Conservation (phyloP, 2,888 invertebrate genomes). For the Agrochola litura region DNA sequence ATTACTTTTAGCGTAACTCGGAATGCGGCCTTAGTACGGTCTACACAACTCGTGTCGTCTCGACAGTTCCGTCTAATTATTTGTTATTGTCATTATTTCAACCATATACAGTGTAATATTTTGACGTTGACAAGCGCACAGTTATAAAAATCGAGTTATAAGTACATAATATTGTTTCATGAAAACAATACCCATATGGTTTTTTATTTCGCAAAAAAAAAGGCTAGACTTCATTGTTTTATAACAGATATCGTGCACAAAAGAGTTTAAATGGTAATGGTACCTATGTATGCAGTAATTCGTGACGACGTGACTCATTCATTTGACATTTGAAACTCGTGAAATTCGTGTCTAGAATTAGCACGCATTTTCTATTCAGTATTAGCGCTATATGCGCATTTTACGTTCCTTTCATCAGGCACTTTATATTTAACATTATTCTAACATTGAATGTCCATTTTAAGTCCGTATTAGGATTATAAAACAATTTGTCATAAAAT, state of each 20-base stretch:
- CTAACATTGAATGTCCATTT: constrained; percentile 7
- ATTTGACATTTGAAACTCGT: constrained; percentile 48
- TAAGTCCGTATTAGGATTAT: neutral
- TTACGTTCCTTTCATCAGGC: neutral
- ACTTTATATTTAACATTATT: constrained; percentile 8
- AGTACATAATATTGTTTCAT: constrained; percentile 5
- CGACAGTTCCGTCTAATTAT: too few relatives aligned
- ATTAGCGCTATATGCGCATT: constrained; percentile 16
- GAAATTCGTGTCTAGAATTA: constrained; percentile 40
- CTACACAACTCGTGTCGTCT: too few relatives aligned
- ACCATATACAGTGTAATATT: too few relatives aligned
- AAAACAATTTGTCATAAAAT: neutral
- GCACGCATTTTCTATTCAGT: constrained; percentile 36
- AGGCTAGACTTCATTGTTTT: constrained; percentile 25
- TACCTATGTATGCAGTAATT: constrained; percentile 16
- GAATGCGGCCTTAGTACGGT: too few relatives aligned
- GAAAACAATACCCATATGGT: constrained; percentile 19
- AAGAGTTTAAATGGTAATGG: constrained; percentile 30
- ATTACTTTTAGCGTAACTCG: too few relatives aligned
- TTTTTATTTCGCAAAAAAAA: constrained; percentile 9
- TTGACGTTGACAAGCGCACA: too few relatives aligned
- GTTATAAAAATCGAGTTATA: too few relatives aligned
- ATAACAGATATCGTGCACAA: constrained; percentile 22
- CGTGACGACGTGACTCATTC: constrained; percentile 35
- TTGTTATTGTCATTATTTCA: too few relatives aligned